These are phyloP conservation scores for Chesias legatella DNA, from an alignment of 2,888 invertebrate genomes.

Conservation along the genomic window DNA sequence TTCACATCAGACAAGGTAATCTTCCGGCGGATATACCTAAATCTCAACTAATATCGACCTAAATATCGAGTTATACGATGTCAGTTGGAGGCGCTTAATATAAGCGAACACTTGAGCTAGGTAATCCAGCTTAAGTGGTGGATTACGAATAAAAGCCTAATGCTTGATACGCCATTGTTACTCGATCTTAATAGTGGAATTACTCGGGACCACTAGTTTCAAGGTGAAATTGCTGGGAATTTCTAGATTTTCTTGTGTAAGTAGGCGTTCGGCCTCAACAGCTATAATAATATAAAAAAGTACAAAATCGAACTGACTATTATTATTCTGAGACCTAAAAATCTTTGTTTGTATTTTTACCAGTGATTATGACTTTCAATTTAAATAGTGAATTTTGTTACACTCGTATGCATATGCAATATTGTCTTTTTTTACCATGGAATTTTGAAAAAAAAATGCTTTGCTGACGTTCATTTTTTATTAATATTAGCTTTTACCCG, in stretches of 20 bases:
- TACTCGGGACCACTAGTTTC: slow-evolving; percentile 2
- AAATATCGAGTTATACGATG: slow-evolving; percentile 48
- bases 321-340: too few species aligned
- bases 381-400: too few species aligned
- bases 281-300: too few species aligned
- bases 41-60: slow-evolving; percentile 48
- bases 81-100: slow-evolving; percentile 60
- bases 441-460: too few species aligned
- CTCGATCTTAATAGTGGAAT: slow-evolving; percentile 45
- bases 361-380: too few species aligned
- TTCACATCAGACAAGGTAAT: slow-evolving; percentile 28
- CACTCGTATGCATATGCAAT: too few species aligned
- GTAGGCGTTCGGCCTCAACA: too few species aligned
- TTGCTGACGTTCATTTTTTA: too few species aligned
- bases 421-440: too few species aligned
- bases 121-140: slow-evolving; percentile 69
- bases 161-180: slow-evolving; percentile 54
- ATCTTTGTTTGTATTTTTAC: too few species aligned
- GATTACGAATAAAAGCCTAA: slow-evolving; percentile 69
- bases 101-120: slow-evolving; percentile 58
- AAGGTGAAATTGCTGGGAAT: neutral
- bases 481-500: too few species aligned
- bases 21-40: slow-evolving; percentile 39
- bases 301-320: too few species aligned
- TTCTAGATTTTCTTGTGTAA: slow-evolving; percentile 10